Evolutionary conservation across 1,140 invertebrate species (phyloP), one percentile per base, ranked within the genome.

Genomic region (Formica exsecta): DNA sequence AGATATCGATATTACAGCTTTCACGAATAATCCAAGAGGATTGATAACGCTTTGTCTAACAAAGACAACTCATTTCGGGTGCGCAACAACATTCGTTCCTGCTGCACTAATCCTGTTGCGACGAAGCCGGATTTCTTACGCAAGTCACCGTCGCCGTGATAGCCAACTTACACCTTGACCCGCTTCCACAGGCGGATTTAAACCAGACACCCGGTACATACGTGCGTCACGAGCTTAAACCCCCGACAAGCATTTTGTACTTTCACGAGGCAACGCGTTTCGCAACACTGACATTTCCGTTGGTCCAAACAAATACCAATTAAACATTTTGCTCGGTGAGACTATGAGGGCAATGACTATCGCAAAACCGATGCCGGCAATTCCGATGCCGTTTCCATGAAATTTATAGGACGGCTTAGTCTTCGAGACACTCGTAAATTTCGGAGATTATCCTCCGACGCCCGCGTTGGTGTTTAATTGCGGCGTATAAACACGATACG

Each of bases 91-190:
- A 44, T 70, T 80, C 75, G 79, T 70, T 48, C 19, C 51, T 25
- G 48, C 44, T 22, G 75, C 44, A 8, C 64, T 79, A 85, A 85
- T 85, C 64, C 62, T 19, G 32, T 32, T 41, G 25, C 44, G 74
- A 44, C 71, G 22, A 84, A 84, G 75, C 44, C 75, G 54, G n/a
- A 36, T 65, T 54, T 77, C 65, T 77, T 70, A 71, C 73, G 73
- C 86, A 77, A 87, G 48, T 61, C 59, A 64, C 54, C 41, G 62
- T 25, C 48, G 48, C 57, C n/a, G 44, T 65, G 48, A 65, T 73
- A 48, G 57, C 62, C 44, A 74, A 86, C 76, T 77, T 66, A 77
- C 70, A 87, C 87, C 87, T 88, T 88, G 87, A 88, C 87, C 87
- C 71, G 77, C 41, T 83, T 86, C 48, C 71, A 48, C 13, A 64